Evolutionary conservation across 2,797 vertebrate species (phyloP).

Genomic region (Sebastes oblongus): DNA sequence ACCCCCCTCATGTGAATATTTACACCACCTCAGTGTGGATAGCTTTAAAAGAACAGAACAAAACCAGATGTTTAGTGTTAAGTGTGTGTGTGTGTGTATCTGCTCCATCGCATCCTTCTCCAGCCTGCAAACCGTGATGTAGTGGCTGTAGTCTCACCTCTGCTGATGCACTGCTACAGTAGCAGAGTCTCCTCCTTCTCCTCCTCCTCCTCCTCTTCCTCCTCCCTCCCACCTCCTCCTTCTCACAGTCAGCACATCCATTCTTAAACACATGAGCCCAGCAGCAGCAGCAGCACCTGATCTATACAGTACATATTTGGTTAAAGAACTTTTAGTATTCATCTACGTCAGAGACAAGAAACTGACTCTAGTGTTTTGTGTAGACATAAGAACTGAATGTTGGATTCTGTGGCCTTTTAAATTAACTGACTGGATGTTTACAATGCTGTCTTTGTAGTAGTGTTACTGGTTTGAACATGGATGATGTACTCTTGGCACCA

Average conservation of each 20-base stretch:
- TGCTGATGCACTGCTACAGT: slow-evolving; percentile 76
- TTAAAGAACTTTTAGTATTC: slow-evolving; percentile 5
- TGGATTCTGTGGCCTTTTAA: neutral
- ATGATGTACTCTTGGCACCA: neutral
- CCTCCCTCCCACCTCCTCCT: slow-evolving; percentile 13
- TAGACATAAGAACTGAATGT: neutral
- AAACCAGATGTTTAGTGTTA: neutral
- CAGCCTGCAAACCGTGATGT: slow-evolving; percentile 52
- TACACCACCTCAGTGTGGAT: neutral
- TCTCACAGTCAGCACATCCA: slow-evolving; percentile 71
- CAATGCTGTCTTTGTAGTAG: neutral
- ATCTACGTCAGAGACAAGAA: neutral
- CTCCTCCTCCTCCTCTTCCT: no score
- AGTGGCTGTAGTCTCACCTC: slow-evolving; percentile 65
- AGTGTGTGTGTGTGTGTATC: neutral
- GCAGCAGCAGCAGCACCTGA: slow-evolving; percentile 50
- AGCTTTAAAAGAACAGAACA: neutral
- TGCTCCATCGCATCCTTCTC: slow-evolving; percentile 16
- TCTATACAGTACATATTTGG: slow-evolving; percentile 24
- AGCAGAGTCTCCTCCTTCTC: slow-evolving; percentile 30
- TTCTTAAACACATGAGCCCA: slow-evolving; percentile 67
- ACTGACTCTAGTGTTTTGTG: neutral
- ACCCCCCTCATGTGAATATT: neutral
- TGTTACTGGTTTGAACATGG: neutral
- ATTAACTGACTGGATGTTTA: neutral